Conservation (phyloP, 2,113 vertebrate species). For the Bombycilla garrulus region DNA sequence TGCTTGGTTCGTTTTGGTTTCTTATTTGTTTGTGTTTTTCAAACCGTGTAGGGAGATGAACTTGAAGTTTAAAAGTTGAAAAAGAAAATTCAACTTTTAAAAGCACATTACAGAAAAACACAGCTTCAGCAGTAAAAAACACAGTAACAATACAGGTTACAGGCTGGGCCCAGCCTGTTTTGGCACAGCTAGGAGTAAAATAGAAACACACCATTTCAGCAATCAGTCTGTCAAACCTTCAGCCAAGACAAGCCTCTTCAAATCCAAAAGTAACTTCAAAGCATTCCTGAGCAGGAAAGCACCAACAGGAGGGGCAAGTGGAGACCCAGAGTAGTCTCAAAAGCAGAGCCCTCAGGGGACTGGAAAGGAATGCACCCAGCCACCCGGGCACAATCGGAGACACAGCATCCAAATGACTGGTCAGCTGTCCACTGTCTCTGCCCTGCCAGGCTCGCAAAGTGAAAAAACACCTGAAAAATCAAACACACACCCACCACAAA, state of each 20-base stretch:
- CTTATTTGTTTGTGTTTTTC: neutral
- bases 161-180: neutral
- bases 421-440: neutral
- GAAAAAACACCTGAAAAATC: neutral
- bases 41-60: neutral
- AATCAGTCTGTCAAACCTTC: constrained; percentile 3
- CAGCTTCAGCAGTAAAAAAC: neutral
- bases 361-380: neutral
- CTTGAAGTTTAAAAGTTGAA: neutral
- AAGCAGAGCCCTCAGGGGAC: neutral
- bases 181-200: neutral
- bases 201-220: neutral
- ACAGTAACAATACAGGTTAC: neutral
- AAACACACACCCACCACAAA: neutral
- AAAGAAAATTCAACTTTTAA: neutral
- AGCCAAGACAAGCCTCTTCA: constrained; percentile 28
- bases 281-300: constrained; percentile 38
- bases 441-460: neutral
- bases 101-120: neutral
- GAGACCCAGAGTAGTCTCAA: neutral
- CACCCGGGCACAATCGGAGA: neutral
- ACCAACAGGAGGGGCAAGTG: neutral
- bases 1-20: neutral
- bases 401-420: neutral
- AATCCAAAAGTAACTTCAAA: constrained; percentile 44